A percentile compares a stretch with the other conserved stretches of the same genome.
These are phyloP conservation scores for Amaurobius ferox DNA, from an alignment of 2,888 invertebrate species.

Conservation along the genomic window DNA sequence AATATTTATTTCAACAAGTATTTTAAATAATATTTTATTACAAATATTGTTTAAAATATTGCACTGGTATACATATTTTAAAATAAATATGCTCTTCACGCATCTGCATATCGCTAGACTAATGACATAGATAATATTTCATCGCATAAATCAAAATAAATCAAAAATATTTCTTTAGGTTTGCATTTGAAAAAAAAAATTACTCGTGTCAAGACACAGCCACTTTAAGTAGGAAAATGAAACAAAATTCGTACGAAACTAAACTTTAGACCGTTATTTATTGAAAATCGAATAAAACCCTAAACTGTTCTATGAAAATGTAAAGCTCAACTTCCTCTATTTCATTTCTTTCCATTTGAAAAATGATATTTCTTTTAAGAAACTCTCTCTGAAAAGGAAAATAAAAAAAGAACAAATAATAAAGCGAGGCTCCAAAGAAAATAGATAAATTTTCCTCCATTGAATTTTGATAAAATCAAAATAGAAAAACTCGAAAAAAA, in stretches of 20 bases:
- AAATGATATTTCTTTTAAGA: slow-evolving; percentile 43
- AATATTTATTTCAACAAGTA: too few relatives aligned
- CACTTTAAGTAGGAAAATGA: slow-evolving; percentile 8
- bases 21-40: too few relatives aligned
- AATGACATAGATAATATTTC: too few relatives aligned
- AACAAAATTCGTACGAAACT: background rate
- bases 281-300: slow-evolving; percentile 2
- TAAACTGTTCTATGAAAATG: too few relatives aligned
- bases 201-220: too few relatives aligned
- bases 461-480: slow-evolving; percentile 71
- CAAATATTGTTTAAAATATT: too few relatives aligned
- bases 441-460: slow-evolving; percentile 44
- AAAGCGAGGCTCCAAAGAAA: background rate
- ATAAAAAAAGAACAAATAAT: background rate
- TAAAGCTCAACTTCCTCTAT: background rate
- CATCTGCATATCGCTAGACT: too few relatives aligned
- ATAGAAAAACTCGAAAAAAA: slow-evolving; percentile 26
- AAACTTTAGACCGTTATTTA: slow-evolving; percentile 13
- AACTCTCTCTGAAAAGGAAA: background rate
- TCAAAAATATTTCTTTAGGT: too few relatives aligned
- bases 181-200: too few relatives aligned
- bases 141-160: too few relatives aligned
- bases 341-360: slow-evolving; percentile 19
- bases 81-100: too few relatives aligned
- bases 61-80: too few relatives aligned